These are phyloP conservation scores for Teleopsis dalmanni DNA, from an alignment of 1,140 invertebrate genomes.

Conservation along the genomic window DNA sequence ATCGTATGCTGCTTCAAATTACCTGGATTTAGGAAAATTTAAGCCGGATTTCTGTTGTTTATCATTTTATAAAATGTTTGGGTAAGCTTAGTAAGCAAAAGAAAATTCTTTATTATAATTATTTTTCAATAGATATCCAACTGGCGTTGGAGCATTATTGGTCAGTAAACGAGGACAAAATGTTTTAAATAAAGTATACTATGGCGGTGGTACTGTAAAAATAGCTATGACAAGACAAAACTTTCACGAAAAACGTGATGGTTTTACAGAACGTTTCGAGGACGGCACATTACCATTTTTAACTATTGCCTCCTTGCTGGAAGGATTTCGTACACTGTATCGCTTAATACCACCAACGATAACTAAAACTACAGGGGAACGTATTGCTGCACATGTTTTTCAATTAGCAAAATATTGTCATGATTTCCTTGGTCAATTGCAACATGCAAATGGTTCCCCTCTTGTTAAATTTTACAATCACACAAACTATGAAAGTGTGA, in stretches of 20 bases:
- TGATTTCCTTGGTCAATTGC: constrained; percentile 53
- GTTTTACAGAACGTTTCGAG: constrained; percentile 76
- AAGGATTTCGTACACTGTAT: constrained; percentile 69
- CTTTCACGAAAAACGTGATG: constrained; percentile 59
- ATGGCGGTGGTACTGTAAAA: constrained; percentile 87
- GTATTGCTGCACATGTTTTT: constrained; percentile 68
- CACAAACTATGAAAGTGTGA: constrained; percentile 54
- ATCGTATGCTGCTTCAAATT: constrained; percentile 67
- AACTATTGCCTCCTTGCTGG: constrained; percentile 69
- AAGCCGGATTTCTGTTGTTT: constrained; percentile 85
- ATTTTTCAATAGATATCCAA: constrained; percentile 59
- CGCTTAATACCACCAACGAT: constrained; percentile 47
- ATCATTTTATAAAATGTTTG: constrained; percentile 98
- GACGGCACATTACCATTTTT: constrained; percentile 88
- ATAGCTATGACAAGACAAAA: constrained; percentile 64
- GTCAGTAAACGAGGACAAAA: constrained; percentile 61
- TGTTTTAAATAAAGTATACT: constrained; percentile 68
- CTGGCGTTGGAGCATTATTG: constrained; percentile 82
- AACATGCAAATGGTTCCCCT: constrained; percentile 66
- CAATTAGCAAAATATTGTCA: constrained; percentile 67
- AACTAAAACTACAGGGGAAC: constrained; percentile 53
- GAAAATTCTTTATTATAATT: neutral
- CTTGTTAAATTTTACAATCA: constrained; percentile 67
- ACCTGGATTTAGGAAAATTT: constrained; percentile 61
- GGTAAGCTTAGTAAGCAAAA: constrained; percentile 40